Percentiles rank a stretch among this genome's conserved stretches.
These are phyloP conservation scores for Drosophila melanogaster DNA, from an alignment of 1,140 invertebrate genomes.

Conservation along the genomic window Release_6_plus_ISO1_MT NT_037436.4:20618001-20618500, in stretches of 20 bases:
- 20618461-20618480: no score
- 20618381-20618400: no score
- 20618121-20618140: constrained; percentile 60
- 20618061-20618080: constrained; percentile 24
- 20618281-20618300: constrained; percentile 30
- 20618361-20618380: no score
- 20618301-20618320: constrained; percentile 17
- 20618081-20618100: constrained; percentile 69
- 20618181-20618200: constrained; percentile 61
- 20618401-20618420: no score
- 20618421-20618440: no score
- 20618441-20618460: no score
- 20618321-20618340: background rate
- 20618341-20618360: no score
- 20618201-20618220: constrained; percentile 33
- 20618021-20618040: constrained; percentile 65
- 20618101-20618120: constrained; percentile 54
- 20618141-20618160: constrained; percentile 78
- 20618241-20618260: constrained; percentile 79
- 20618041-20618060: constrained; percentile 55
- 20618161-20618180: constrained; percentile 34
- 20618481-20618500: no score
- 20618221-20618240: constrained; percentile 31
- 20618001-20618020: constrained; percentile 4
- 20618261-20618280: constrained; percentile 60